A percentile compares a stretch with the other conserved stretches of the same genome.
phyloP scores from a whole-genome alignment of 2,113 vertebrate genomes.

The Nothocercus nigrocapillus region DNA sequence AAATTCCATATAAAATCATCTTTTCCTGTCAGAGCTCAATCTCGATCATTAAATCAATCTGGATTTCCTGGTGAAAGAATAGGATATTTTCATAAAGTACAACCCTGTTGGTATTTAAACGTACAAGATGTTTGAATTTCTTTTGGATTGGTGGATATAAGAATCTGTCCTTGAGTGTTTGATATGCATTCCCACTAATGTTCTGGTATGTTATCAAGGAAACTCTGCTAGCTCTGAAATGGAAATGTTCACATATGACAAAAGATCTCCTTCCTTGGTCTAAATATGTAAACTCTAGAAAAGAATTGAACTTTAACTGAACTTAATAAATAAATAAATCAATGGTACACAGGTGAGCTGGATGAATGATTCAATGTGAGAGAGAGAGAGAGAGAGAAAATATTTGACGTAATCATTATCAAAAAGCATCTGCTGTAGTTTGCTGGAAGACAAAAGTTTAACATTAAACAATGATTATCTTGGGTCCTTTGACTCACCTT shows the following conservation, averaged over 20 bases:
- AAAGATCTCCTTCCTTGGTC: neutral
- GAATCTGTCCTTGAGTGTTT: neutral
- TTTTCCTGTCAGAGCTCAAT: constrained; percentile 20
- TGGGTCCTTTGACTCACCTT: neutral
- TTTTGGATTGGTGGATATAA: neutral
- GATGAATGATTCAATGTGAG: neutral
- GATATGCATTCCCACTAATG: neutral
- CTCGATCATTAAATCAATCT: neutral
- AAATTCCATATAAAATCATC: neutral
- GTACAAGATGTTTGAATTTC: neutral
- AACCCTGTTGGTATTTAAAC: neutral
- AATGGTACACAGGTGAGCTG: neutral
- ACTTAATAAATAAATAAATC: neutral
- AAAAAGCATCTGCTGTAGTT: neutral
- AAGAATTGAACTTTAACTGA: neutral
- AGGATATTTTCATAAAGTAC: neutral
- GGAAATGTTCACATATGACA: neutral
- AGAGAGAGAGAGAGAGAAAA: neutral
- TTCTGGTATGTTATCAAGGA: constrained; percentile 19
- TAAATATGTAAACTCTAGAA: neutral
- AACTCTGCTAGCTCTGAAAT: neutral
- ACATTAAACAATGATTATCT: neutral
- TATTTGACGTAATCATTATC: neutral
- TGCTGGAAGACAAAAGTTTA: neutral
- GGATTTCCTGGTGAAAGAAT: neutral